These are phyloP conservation scores for Hemicordylus capensis DNA, from an alignment of 2,113 vertebrate species.

Conservation along the genomic window DNA sequence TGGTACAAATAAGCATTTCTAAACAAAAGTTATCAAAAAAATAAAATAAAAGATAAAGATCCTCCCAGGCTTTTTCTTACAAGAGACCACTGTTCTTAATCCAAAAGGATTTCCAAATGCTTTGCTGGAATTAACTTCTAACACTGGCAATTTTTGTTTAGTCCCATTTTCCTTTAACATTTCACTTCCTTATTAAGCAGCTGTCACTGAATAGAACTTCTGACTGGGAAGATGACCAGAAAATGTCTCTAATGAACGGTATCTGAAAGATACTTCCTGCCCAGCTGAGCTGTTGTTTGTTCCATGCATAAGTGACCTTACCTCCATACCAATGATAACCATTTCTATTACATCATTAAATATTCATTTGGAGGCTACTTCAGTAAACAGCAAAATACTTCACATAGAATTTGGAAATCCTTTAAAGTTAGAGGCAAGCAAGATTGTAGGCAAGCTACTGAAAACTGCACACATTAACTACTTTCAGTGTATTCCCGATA, in stretches of 20 bases:
- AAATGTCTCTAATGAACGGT: conserved; percentile 61
- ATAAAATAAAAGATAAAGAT: conserved; percentile 55
- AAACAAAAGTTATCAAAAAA: conserved; percentile 37
- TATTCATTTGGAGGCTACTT: conserved; percentile 4
- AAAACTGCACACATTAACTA: neutral
- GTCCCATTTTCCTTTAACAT: conserved; percentile 59
- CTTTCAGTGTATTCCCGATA: neutral
- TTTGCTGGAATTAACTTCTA: conserved; percentile 71
- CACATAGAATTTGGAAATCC: conserved; percentile 1
- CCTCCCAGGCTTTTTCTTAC: conserved; percentile 52
- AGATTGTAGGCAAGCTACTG: neutral
- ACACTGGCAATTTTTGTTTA: conserved; percentile 72
- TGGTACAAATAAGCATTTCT: conserved; percentile 26
- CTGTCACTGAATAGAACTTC: conserved; percentile 63
- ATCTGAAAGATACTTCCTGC: conserved; percentile 60
- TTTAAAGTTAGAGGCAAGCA: conserved; percentile 18
- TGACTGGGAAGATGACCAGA: conserved; percentile 70
- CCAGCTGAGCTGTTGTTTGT: conserved; percentile 58
- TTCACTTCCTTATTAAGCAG: conserved; percentile 73
- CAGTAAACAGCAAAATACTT: conserved; percentile 4
- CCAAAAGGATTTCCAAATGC: conserved; percentile 67
- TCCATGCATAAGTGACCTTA: conserved; percentile 10
- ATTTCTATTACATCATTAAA: conserved; percentile 36
- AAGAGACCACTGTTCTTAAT: conserved; percentile 70
- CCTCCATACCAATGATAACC: conserved; percentile 31